phyloP scores from a whole-genome alignment of 2,113 vertebrate species.

The Nicator chloris region DNA sequence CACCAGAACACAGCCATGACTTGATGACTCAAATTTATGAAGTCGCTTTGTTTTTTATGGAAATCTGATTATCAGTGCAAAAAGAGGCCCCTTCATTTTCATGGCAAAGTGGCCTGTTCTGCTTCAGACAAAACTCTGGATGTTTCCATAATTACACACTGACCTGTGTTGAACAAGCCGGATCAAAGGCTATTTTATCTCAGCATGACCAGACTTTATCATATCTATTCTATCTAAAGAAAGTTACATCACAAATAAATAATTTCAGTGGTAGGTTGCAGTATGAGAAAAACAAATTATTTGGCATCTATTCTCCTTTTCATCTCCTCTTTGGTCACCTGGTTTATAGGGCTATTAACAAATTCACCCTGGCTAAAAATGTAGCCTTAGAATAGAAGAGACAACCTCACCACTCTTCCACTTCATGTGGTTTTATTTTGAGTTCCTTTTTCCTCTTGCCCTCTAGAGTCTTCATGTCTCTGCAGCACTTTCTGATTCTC shows the following conservation, averaged over 20 bases:
- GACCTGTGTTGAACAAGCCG: not conserved
- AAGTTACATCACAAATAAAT: not conserved
- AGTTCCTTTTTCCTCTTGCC: not conserved
- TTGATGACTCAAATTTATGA: not conserved
- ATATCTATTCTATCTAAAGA: not conserved
- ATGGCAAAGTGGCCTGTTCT: not conserved
- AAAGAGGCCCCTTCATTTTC: not conserved
- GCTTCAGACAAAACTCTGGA: not conserved
- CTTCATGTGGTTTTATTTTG: not conserved
- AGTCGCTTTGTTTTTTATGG: not conserved
- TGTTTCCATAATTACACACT: not conserved
- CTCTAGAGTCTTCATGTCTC: not conserved
- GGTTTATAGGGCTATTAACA: not conserved
- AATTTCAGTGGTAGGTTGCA: not conserved
- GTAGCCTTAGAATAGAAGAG: not conserved
- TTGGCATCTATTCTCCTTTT: not conserved
- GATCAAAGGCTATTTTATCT: not conserved
- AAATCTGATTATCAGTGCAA: not conserved
- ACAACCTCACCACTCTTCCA: not conserved
- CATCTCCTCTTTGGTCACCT: not conserved
- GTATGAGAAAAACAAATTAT: conserved; percentile 3
- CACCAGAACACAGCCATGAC: not conserved
- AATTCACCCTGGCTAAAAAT: not conserved
- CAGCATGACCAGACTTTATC: not conserved
- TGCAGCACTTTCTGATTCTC: not conserved